These are phyloP conservation scores for Papilio dardanus DNA, from an alignment of 1,140 invertebrate species.

Conservation along the genomic window DNA sequence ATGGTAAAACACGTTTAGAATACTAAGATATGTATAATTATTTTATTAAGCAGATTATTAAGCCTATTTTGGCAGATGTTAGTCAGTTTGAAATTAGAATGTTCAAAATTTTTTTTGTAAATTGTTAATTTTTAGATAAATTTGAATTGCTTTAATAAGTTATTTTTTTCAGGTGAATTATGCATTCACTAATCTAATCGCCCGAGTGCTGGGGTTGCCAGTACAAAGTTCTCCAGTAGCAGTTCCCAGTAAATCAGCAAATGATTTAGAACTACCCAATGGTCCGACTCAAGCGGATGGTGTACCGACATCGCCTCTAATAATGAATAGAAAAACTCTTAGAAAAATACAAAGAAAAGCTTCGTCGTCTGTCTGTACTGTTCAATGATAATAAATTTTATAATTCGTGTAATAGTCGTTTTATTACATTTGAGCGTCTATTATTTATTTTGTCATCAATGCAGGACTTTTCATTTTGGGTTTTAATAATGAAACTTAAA, in stretches of 20 bases:
- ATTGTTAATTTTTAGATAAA: too few species aligned
- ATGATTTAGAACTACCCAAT: slow-evolving; percentile 32
- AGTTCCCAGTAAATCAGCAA: slow-evolving; percentile 44
- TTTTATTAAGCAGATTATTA: too few species aligned
- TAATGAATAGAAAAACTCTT: slow-evolving; percentile 75
- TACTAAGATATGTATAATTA: neutral
- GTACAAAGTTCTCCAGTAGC: slow-evolving; percentile 42
- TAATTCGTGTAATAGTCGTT: slow-evolving; percentile 31
- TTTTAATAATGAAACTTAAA: too few species aligned
- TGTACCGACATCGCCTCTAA: slow-evolving; percentile 58
- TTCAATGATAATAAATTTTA: slow-evolving; percentile 67
- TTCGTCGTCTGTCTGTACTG: slow-evolving; percentile 71
- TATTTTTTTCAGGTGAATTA: slow-evolving; percentile 66
- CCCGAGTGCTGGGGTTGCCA: slow-evolving; percentile 61
- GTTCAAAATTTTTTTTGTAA: too few species aligned
- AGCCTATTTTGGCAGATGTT: too few species aligned
- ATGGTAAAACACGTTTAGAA: slow-evolving; percentile 82
- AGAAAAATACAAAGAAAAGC: slow-evolving; percentile 69
- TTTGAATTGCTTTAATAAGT: too few species aligned
- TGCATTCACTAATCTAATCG: slow-evolving; percentile 70
- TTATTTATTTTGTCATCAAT: neutral
- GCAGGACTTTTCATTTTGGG: too few species aligned
- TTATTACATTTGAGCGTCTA: slow-evolving; percentile 27
- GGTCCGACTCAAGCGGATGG: slow-evolving; percentile 31
- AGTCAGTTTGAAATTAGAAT: too few species aligned